A percentile compares a stretch with the other conserved stretches of the same genome.
Conservation (phyloP, 1,140 invertebrate species). For the Trichogramma pretiosum region DNA sequence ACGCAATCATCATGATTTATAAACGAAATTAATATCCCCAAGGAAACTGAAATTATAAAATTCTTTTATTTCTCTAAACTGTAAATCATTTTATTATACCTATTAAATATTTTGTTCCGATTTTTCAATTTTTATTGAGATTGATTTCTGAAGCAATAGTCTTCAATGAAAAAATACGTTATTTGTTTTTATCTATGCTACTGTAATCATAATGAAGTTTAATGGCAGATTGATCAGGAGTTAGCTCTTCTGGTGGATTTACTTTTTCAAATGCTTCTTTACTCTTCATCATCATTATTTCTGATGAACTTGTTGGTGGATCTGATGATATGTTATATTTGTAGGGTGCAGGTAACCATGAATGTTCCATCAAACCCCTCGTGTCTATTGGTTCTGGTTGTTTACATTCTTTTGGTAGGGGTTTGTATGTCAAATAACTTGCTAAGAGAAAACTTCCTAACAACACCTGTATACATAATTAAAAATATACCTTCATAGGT, state of each 20-base stretch:
- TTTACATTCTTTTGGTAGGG: background rate
- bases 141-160: too few relatives aligned
- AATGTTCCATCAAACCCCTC: background rate
- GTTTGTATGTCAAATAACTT: background rate
- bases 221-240: background rate
- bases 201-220: slow-evolving; percentile 6
- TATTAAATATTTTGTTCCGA: too few relatives aligned
- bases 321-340: background rate
- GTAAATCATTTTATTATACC: too few relatives aligned
- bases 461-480: too few relatives aligned
- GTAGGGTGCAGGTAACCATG: background rate
- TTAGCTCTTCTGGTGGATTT: background rate
- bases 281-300: background rate
- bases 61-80: too few relatives aligned
- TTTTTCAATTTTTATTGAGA: too few relatives aligned
- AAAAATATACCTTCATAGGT: background rate
- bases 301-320: background rate
- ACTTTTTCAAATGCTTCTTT: background rate
- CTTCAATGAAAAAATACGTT: too few relatives aligned
- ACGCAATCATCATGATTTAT: too few relatives aligned
- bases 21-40: too few relatives aligned
- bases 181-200: too few relatives aligned
- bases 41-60: too few relatives aligned
- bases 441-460: background rate
- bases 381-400: background rate